A percentile compares a stretch with the other conserved stretches of the same genome.
phyloP scores from a whole-genome alignment of 2,113 vertebrate species.

The Urocynchramus pylzowi region DNA sequence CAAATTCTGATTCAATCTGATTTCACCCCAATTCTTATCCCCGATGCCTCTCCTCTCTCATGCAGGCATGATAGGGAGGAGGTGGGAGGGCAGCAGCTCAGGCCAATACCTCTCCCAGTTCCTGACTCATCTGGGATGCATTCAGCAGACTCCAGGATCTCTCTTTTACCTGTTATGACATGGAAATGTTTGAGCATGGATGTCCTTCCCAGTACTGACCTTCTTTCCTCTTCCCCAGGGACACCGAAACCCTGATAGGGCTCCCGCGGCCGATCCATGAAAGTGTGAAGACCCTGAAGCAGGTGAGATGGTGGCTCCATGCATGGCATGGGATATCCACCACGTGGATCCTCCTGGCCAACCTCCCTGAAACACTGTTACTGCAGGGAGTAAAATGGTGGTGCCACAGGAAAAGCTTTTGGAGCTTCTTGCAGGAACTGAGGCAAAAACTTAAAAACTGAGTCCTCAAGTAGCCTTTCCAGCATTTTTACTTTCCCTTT shows the following conservation, averaged over 20 bases:
- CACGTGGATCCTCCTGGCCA: neutral
- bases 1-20: too few species aligned
- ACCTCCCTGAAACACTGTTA: neutral
- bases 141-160: neutral
- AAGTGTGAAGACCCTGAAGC: slow-evolving; percentile 96
- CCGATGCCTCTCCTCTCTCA: accelerated
- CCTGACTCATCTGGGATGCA: neutral
- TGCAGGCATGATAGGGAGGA: neutral
- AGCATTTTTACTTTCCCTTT: neutral
- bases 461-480: neutral
- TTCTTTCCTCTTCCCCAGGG: slow-evolving; percentile 67
- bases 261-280: slow-evolving; percentile 94
- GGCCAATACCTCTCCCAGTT: accelerated
- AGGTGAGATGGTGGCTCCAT: slow-evolving; percentile 68
- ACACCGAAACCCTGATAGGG: slow-evolving; percentile 93
- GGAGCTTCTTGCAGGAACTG: neutral
- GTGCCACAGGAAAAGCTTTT: neutral
- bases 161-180: neutral
- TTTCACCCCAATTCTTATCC: neutral
- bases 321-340: accelerated
- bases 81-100: neutral
- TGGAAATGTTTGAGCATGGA: neutral
- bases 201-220: neutral
- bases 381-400: neutral
- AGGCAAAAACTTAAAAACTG: neutral